A percentile compares a stretch with the other conserved stretches of the same genome.
These are phyloP conservation scores for Aeoliscus strigatus DNA, from an alignment of 2,797 vertebrate genomes.

Conservation along the genomic window DNA sequence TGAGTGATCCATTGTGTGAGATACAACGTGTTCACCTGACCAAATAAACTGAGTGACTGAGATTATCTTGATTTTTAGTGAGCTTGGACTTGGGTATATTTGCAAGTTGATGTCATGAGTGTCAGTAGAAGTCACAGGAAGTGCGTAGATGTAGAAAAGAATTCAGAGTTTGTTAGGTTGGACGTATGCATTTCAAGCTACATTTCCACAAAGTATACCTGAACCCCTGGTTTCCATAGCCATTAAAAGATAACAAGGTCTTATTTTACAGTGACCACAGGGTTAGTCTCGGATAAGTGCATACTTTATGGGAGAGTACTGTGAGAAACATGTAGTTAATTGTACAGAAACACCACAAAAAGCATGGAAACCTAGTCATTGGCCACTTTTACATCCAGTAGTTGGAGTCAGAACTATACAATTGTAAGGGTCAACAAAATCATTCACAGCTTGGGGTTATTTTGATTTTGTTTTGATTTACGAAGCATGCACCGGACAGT, in stretches of 20 bases:
- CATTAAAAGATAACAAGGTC: conserved; percentile 31
- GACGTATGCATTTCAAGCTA: conserved; percentile 32
- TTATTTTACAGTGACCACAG: conserved; percentile 47
- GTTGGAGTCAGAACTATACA: conserved; percentile 39
- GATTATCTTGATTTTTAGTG: conserved; percentile 23
- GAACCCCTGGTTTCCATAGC: conserved; percentile 16
- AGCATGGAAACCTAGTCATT: conserved; percentile 31
- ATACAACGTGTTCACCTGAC: conserved; percentile 90
- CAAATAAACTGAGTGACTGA: conserved; percentile 82
- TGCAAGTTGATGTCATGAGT: conserved; percentile 27
- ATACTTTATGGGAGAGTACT: conserved; percentile 41
- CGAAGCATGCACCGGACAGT: conserved; percentile 14
- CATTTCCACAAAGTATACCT: conserved; percentile 49
- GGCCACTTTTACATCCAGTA: conserved; percentile 43
- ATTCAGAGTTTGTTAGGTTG: conserved; percentile 37
- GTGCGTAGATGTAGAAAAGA: conserved; percentile 63
- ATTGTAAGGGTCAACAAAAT: conserved; percentile 38
- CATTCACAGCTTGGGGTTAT: conserved; percentile 43
- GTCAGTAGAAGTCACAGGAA: conserved; percentile 75
- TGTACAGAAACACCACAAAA: conserved; percentile 52
- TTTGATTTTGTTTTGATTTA: conserved; percentile 37
- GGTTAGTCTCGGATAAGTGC: conserved; percentile 54
- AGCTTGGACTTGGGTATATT: conserved; percentile 8
- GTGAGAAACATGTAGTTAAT: conserved; percentile 49
- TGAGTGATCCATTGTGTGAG: conserved; percentile 82